These are phyloP conservation scores for Sisyra terminalis DNA, from an alignment of 2,888 invertebrate species.

Conservation along the genomic window DNA sequence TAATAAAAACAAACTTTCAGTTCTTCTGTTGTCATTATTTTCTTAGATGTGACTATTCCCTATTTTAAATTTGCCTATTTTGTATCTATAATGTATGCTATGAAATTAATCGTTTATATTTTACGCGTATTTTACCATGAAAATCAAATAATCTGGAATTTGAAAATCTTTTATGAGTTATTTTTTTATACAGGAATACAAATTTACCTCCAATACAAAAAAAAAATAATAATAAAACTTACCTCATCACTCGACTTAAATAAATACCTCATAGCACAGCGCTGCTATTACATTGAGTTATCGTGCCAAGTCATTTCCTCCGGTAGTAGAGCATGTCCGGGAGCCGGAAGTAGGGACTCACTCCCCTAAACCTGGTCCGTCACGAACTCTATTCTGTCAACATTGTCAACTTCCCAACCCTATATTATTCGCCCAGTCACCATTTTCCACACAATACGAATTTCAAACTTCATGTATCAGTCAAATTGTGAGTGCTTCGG, in stretches of 20 bases:
- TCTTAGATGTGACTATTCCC: background rate
- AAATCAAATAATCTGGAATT: too few relatives aligned
- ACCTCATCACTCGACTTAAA: too few relatives aligned
- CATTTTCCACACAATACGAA: background rate
- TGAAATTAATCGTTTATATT: too few relatives aligned
- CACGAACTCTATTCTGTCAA: background rate
- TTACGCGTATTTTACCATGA: too few relatives aligned
- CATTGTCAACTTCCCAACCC: background rate
- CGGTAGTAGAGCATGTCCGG: conserved; percentile 4
- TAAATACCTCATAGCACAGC: too few relatives aligned
- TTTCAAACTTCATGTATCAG: too few relatives aligned
- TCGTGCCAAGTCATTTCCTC: conserved; percentile 6
- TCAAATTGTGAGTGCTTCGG: too few relatives aligned
- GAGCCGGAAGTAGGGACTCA: conserved; percentile 5
- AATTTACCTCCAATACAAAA: too few relatives aligned
- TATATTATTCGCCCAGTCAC: background rate
- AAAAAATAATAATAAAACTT: too few relatives aligned
- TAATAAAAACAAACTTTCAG: background rate
- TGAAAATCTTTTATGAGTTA: too few relatives aligned
- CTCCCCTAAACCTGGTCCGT: background rate
- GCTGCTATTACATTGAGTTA: background rate
- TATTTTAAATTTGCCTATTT: background rate
- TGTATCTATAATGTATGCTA: background rate
- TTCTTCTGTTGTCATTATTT: background rate
- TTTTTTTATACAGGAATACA: too few relatives aligned